phyloP scores from a whole-genome alignment of 1,140 invertebrate species.

The Orius insidiosus region DNA sequence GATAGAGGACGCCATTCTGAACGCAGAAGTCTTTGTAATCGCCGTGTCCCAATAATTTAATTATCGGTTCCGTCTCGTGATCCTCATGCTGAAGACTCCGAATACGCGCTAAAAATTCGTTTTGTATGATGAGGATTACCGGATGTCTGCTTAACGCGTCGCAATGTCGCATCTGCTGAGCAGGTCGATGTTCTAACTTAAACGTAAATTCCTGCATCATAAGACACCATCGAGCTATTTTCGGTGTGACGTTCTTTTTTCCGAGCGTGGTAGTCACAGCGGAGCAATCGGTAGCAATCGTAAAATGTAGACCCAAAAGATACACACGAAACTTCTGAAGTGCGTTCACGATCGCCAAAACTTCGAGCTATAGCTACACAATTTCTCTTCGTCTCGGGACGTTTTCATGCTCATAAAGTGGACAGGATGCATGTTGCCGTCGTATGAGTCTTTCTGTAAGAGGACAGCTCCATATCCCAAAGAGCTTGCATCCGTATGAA shows the following conservation, averaged over 20 bases:
- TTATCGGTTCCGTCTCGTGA: slow-evolving; percentile 1
- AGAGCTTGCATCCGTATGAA: slow-evolving; percentile 23
- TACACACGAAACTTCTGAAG: too few relatives aligned
- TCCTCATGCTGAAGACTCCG: slow-evolving; percentile 12
- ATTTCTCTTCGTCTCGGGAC: too few relatives aligned
- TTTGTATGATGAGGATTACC: background rate
- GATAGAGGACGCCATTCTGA: slow-evolving; percentile 14
- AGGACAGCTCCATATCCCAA: slow-evolving; percentile 22
- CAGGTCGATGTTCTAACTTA: slow-evolving; percentile 9
- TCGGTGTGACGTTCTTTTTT: slow-evolving; percentile 21
- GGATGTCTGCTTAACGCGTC: slow-evolving; percentile 15
- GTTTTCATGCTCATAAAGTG: too few relatives aligned
- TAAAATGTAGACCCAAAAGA: background rate
- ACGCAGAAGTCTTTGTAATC: background rate
- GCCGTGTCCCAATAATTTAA: slow-evolving; percentile 3
- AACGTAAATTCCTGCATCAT: slow-evolving; percentile 22
- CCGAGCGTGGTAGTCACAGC: slow-evolving; percentile 23
- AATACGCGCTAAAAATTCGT: slow-evolving; percentile 20
- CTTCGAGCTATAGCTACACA: too few relatives aligned
- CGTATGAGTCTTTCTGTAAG: slow-evolving; percentile 15
- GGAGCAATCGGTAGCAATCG: slow-evolving; percentile 22
- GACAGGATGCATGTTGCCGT: too few relatives aligned
- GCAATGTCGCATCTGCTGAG: slow-evolving; percentile 4
- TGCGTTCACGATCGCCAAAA: too few relatives aligned
- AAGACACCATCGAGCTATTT: slow-evolving; percentile 18